A percentile compares a stretch with the other conserved stretches of the same genome.
phyloP scores from a whole-genome alignment of 2,113 vertebrate genomes.

The Sisor rabdophorus region DNA sequence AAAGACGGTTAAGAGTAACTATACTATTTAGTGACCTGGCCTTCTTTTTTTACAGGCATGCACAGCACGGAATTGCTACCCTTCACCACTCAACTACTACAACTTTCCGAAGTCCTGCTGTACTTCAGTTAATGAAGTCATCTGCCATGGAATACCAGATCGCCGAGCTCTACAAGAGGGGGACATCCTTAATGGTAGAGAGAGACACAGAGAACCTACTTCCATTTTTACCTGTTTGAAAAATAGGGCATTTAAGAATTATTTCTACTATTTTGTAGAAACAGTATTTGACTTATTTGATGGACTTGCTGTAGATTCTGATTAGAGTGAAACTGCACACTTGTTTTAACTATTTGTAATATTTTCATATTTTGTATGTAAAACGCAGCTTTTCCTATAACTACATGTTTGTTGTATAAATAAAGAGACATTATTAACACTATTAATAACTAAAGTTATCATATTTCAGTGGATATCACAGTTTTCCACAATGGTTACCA shows the following conservation, averaged over 20 bases:
- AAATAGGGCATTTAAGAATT: background rate
- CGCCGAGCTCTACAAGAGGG: constrained; percentile 87
- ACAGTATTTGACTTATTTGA: background rate
- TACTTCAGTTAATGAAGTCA: constrained; percentile 97
- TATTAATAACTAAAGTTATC: constrained; percentile 2
- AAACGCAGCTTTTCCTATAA: background rate
- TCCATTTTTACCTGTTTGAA: background rate
- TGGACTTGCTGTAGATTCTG: background rate
- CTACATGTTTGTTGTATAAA: background rate
- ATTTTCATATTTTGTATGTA: background rate
- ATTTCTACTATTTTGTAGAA: background rate
- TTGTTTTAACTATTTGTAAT: background rate
- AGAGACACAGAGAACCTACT: constrained; percentile 30
- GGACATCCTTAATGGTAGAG: constrained; percentile 93
- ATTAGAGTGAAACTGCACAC: too few relatives aligned
- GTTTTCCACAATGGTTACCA: constrained; percentile 96
- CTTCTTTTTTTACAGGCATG: constrained; percentile 76
- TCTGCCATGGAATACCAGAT: constrained; percentile 98
- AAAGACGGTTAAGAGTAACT: background rate
- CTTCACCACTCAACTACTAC: constrained; percentile 97
- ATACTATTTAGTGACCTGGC: too few relatives aligned
- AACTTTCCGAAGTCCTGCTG: constrained; percentile 99
- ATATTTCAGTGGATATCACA: constrained; percentile 89
- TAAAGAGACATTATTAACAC: background rate
- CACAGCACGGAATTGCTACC: constrained; percentile 92